A percentile compares a stretch with the other conserved stretches of the same genome.
Conservation (phyloP, 2,888 invertebrate genomes). For the Chironomus tentans region DNA sequence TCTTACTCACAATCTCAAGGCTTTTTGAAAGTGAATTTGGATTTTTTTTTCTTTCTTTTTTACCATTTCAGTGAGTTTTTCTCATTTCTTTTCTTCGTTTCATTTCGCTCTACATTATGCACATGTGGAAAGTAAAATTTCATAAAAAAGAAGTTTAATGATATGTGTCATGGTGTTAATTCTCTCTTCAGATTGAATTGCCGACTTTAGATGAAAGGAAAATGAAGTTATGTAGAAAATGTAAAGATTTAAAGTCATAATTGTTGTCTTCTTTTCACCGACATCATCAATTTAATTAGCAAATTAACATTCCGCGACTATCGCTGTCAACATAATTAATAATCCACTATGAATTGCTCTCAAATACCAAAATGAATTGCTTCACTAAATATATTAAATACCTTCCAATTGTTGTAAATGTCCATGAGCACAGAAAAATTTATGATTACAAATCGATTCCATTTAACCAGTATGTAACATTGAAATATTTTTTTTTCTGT, state of each 20-base stretch:
- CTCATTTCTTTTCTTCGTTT: neutral
- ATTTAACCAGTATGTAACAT: neutral
- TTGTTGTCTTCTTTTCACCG: too few relatives aligned
- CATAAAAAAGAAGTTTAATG: neutral
- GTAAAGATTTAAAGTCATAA: neutral
- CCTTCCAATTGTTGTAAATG: neutral
- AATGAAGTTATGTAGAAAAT: neutral
- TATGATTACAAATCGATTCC: neutral
- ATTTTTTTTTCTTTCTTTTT: neutral
- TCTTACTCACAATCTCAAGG: neutral
- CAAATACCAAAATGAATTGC: neutral
- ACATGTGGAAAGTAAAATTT: neutral
- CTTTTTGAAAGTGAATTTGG: constrained; percentile 3
- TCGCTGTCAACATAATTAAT: too few relatives aligned
- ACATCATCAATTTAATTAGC: too few relatives aligned
- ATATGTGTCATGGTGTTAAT: neutral
- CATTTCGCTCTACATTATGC: neutral
- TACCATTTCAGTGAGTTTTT: neutral
- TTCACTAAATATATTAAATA: neutral
- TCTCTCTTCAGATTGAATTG: neutral
- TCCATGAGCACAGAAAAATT: neutral
- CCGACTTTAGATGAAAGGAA: neutral
- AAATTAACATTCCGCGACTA: too few relatives aligned
- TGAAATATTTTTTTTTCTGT: neutral
- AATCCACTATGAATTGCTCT: neutral